Percentiles rank a stretch among this genome's conserved stretches.
Conservation (phyloP, 2,113 vertebrate species). For the Picathartes gymnocephalus region DNA sequence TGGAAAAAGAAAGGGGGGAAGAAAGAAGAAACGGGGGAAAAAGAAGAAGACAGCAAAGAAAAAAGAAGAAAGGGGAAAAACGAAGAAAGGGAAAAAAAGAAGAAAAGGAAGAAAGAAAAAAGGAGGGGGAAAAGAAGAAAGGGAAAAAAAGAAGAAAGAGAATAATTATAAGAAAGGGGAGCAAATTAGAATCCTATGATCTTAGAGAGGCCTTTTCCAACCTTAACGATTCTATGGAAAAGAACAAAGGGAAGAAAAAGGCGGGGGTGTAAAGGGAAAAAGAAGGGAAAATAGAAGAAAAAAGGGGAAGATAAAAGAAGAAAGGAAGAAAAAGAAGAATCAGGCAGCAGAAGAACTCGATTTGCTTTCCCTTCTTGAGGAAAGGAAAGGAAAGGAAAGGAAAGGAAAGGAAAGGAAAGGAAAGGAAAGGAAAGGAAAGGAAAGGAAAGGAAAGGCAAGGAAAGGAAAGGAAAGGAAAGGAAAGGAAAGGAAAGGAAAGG, state of each 20-base stretch:
- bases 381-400: too few species aligned
- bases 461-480: too few species aligned
- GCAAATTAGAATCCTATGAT: not conserved
- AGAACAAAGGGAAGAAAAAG: not conserved
- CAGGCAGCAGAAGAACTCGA: not conserved
- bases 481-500: too few species aligned
- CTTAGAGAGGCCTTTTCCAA: not conserved
- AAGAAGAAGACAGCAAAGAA: too few species aligned
- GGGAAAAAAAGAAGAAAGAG: not conserved
- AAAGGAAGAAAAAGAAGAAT: not conserved
- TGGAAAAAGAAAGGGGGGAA: not conserved
- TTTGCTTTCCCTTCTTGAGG: not conserved
- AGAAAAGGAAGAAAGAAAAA: not conserved
- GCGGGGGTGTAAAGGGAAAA: not conserved
- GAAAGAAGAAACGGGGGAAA: fast-evolving
- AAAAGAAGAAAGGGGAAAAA: too few species aligned
- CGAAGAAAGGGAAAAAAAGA: not conserved
- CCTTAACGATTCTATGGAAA: not conserved
- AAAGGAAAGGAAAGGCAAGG: too few species aligned
- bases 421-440: too few species aligned
- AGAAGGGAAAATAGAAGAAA: not conserved
- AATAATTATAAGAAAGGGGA: not conserved
- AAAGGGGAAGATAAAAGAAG: not conserved
- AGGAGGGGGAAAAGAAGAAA: not conserved
- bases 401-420: too few species aligned